phyloP scores from a whole-genome alignment of 2,797 vertebrate species.

The Helarctos malayanus region DNA sequence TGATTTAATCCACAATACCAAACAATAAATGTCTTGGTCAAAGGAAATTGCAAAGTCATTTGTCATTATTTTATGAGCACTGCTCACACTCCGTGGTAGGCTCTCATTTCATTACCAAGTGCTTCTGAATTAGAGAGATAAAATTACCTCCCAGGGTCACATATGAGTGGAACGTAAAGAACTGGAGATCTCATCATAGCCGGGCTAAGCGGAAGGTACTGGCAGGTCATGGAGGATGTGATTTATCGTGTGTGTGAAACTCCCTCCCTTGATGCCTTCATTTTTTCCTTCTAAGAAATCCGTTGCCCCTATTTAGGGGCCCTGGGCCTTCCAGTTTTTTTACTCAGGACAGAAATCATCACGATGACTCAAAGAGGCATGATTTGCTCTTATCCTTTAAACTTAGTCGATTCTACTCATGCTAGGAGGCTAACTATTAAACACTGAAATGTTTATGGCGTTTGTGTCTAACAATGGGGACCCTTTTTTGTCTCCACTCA shows the following conservation, averaged over 20 bases:
- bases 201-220: not conserved
- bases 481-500: not conserved
- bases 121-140: conserved; percentile 64
- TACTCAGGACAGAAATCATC: not conserved
- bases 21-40: conserved; percentile 65
- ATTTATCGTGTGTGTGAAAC: not conserved
- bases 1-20: conserved; percentile 52
- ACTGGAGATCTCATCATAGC: not conserved
- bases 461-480: not conserved
- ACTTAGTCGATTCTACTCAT: not conserved
- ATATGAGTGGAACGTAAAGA: conserved; percentile 4
- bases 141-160: conserved; percentile 42
- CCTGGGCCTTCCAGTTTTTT: not conserved
- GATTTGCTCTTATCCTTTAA: not conserved
- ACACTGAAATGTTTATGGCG: not conserved
- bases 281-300: not conserved
- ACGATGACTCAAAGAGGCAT: not conserved
- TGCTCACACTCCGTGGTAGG: conserved; percentile 36
- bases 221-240: accelerated
- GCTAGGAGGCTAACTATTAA: not conserved
- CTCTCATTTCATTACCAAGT: conserved; percentile 52
- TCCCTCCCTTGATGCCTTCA: not conserved
- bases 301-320: not conserved
- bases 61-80: conserved; percentile 55
- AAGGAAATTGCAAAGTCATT: conserved; percentile 70